Percentiles rank a stretch among this genome's conserved stretches.
Conservation (phyloP, 2,797 vertebrate species). For the Champsocephalus esox region DNA sequence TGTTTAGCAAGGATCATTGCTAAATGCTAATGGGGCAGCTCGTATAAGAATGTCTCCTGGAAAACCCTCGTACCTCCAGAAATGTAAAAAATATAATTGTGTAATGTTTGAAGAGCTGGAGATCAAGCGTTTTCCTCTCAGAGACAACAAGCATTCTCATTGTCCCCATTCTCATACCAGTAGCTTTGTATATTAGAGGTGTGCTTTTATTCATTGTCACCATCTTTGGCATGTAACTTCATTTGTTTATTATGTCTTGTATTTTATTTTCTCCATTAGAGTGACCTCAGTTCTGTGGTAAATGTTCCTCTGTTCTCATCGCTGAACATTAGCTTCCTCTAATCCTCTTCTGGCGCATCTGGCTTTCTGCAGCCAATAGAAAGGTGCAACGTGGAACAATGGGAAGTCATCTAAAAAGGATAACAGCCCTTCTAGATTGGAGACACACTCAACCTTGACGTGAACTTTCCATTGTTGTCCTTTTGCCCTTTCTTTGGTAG, state of each 20-base stretch:
- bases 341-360: slow-evolving; percentile 75
- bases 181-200: slow-evolving; percentile 51
- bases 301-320: slow-evolving; percentile 94
- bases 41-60: slow-evolving; percentile 36
- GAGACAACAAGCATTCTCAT: slow-evolving; percentile 30
- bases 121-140: slow-evolving; percentile 50
- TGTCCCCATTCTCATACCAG: slow-evolving; percentile 55
- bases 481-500: slow-evolving; percentile 66
- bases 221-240: slow-evolving; percentile 94
- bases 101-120: slow-evolving; percentile 8
- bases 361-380: slow-evolving; percentile 82
- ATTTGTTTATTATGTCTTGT: slow-evolving; percentile 93
- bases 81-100: background rate
- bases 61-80: slow-evolving; percentile 59
- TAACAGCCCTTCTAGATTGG: background rate
- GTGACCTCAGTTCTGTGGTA: slow-evolving; percentile 99
- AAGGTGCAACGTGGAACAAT: slow-evolving; percentile 83
- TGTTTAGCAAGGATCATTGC: slow-evolving; percentile 44
- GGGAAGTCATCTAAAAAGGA: slow-evolving; percentile 79
- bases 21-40: slow-evolving; percentile 45
- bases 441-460: background rate
- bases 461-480: slow-evolving; percentile 71
- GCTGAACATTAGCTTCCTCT: slow-evolving; percentile 87
- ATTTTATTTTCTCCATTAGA: slow-evolving; percentile 99
- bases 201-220: slow-evolving; percentile 81